Conservation (phyloP, 2,888 invertebrate species). For the Leptopilina syphax region DNA sequence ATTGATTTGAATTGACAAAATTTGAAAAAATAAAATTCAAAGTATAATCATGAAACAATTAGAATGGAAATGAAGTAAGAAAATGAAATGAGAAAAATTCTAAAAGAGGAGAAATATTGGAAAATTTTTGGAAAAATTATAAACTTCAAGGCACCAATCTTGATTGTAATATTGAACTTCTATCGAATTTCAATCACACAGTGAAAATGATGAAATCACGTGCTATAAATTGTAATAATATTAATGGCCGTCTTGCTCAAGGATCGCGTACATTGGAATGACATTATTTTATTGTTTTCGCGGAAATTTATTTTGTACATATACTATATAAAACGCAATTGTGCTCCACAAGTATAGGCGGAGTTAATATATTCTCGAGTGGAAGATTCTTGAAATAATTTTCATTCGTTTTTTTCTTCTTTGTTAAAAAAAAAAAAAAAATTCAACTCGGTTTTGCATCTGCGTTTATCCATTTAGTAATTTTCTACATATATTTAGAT, state of each 20-base stretch:
- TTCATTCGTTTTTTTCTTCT: neutral
- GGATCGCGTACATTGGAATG: constrained; percentile 38
- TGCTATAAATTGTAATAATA: constrained; percentile 31
- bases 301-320: neutral
- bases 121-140: neutral
- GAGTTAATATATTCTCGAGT: neutral
- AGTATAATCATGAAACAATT: no score
- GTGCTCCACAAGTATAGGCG: constrained; percentile 12
- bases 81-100: no score
- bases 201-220: constrained; percentile 30
- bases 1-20: no score
- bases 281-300: constrained; percentile 38
- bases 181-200: constrained; percentile 33
- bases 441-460: neutral
- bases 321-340: neutral
- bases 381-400: constrained; percentile 20
- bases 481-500: neutral
- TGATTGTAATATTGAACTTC: constrained; percentile 23
- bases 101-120: neutral
- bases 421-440: neutral
- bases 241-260: constrained; percentile 25
- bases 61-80: no score
- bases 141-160: neutral
- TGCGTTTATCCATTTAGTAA: neutral
- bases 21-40: no score